Conservation (phyloP, 2,888 invertebrate species). For the Limnephilus marmoratus region DNA sequence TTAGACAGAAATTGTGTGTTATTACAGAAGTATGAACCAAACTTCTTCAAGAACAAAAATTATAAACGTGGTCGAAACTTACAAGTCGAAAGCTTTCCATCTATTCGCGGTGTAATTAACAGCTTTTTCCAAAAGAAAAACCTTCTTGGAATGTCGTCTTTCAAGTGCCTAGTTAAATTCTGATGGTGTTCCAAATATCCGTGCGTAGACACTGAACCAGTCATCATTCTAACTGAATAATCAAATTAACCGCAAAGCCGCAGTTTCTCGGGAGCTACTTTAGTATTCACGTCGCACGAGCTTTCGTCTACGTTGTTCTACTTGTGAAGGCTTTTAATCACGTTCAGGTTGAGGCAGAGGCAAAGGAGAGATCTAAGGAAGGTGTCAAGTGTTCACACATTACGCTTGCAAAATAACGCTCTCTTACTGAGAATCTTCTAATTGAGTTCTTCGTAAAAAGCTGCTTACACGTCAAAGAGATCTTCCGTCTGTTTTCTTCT, state of each 20-base stretch:
- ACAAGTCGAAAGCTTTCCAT: not conserved
- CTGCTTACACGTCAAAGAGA: not conserved
- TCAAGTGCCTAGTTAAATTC: not conserved
- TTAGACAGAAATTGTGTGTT: too few relatives aligned
- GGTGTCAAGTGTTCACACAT: conserved; percentile 25
- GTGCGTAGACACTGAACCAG: conserved; percentile 54
- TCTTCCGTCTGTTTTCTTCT: not conserved
- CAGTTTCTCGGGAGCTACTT: conserved; percentile 47
- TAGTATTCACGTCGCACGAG: conserved; percentile 54
- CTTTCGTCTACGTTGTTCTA: conserved; percentile 41
- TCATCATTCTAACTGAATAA: conserved; percentile 53
- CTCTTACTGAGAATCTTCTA: not conserved
- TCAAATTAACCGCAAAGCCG: conserved; percentile 56
- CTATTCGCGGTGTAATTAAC: not conserved
- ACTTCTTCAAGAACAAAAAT: not conserved
- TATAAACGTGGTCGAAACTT: not conserved
- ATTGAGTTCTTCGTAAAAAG: not conserved
- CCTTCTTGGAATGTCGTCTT: not conserved
- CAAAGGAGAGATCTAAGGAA: not conserved
- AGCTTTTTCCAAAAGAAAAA: not conserved
- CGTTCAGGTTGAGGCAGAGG: conserved; percentile 6
- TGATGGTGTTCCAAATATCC: conserved; percentile 10
- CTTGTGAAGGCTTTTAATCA: conserved; percentile 39
- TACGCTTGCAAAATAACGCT: not conserved
- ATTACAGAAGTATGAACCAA: not conserved